Percentiles rank a stretch among this genome's conserved stretches.
phyloP scores from a whole-genome alignment of 2,113 vertebrate genomes.

The Anthoscopus minutus region DNA sequence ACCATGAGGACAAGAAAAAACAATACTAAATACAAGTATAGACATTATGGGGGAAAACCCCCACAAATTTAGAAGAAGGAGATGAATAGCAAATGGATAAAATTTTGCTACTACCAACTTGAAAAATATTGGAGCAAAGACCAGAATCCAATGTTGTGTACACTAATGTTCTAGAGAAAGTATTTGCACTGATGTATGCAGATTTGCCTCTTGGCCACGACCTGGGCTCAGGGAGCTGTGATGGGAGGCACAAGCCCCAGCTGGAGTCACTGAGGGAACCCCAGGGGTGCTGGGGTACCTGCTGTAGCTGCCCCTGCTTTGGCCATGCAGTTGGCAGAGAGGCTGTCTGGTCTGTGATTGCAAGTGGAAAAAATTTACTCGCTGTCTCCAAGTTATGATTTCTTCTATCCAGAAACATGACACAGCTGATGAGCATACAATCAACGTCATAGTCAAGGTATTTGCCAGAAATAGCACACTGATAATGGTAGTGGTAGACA shows the following conservation, averaged over 20 bases:
- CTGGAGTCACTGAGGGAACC: neutral
- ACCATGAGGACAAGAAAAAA: neutral
- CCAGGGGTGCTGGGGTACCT: neutral
- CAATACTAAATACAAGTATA: neutral
- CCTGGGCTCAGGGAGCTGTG: neutral
- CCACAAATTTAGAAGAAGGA: neutral
- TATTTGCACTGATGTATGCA: neutral
- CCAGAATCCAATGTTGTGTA: neutral
- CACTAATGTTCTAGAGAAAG: neutral
- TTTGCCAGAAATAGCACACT: neutral
- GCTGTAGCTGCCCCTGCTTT: neutral
- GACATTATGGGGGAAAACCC: rapidly evolving
- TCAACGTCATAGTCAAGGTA: neutral
- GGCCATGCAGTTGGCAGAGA: neutral
- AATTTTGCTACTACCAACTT: neutral
- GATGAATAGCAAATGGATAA: neutral
- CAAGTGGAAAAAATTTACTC: neutral
- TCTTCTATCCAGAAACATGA: neutral
- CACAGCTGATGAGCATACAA: neutral
- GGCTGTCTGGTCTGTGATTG: neutral
- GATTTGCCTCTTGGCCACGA: neutral
- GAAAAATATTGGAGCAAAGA: neutral
- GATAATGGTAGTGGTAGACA: neutral
- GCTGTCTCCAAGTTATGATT: neutral
- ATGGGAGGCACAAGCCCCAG: neutral